Base-by-base conservation (phyloP, 1,140 invertebrate species). In the Berghia stephanieae region DNA sequence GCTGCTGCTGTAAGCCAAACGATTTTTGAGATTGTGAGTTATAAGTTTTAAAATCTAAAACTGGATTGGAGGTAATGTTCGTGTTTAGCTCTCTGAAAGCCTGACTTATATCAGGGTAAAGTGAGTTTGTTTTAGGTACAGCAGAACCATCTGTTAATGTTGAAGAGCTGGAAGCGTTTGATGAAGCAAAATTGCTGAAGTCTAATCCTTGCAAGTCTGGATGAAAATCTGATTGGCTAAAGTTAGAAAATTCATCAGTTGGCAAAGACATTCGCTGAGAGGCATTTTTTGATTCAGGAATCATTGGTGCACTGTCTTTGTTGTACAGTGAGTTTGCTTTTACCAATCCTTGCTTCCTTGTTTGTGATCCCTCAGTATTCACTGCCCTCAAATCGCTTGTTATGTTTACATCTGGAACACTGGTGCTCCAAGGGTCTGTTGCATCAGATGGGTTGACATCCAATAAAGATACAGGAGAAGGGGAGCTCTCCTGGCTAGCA, bases 61-160 rank as follows among this genome's bases (percentile, higher is more conserved):
- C n/a, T n/a, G n/a, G n/a, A n/a, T n/a, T n/a, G n/a, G n/a, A n/a
- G n/a, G n/a, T n/a, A n/a, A 55, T 36, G 16, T 69, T 42, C 6
- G 40, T 18, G 31, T 55, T 60, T 24, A 86, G 31, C 49, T 84
- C 83, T 60, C 69, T 81, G 79, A 87, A 87, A 18, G 81, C 84
- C 78, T 80, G 79, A 69, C 85, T 86, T 21, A 86, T 86, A 74
- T 87, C 85, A 63, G 85, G 86, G 66, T 87, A 87, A 3, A 81
- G 42, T 69, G 78, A 72, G 21, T 76, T 74, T 31, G 49, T 49
- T 6, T 72, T 79, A 81, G 3, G 81, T 73, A 52, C 78, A 81
- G 21, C 36, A 46, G 36, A 67, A 34, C 21, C 55, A 46, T 73
- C 18, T 76, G 42, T 67, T 43, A n/a, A 27, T 27, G 8, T 16